Evolutionary conservation across 2,888 invertebrate species (phyloP).

Genomic region (Phorcus lineatus): DNA sequence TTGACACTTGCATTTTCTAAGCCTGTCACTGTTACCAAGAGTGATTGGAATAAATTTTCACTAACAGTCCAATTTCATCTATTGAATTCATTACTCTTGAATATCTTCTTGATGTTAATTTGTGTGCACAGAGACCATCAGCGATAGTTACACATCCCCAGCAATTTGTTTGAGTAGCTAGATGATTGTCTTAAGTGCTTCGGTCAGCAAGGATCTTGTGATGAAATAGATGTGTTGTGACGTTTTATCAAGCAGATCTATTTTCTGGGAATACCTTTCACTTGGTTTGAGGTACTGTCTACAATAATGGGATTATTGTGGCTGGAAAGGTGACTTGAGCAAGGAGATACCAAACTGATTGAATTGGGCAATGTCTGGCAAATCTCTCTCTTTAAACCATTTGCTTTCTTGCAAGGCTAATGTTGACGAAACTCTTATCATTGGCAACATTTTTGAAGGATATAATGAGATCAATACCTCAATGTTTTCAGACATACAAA

Average conservation of each 20-base stretch:
- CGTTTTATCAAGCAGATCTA: not conserved
- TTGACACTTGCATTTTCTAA: not conserved
- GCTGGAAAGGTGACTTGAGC: too few relatives aligned
- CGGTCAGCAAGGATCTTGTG: not conserved
- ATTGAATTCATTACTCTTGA: not conserved
- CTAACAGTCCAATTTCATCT: not conserved
- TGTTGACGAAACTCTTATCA: too few relatives aligned
- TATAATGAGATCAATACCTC: too few relatives aligned
- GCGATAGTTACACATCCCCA: not conserved
- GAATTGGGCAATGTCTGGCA: too few relatives aligned
- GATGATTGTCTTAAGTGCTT: not conserved
- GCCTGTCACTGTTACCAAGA: not conserved
- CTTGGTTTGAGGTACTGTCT: too few relatives aligned
- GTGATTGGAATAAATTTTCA: conserved; percentile 3
- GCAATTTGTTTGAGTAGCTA: conserved; percentile 3
- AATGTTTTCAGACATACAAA: too few relatives aligned
- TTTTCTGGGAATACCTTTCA: too few relatives aligned
- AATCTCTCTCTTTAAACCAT: too few relatives aligned
- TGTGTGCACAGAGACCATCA: not conserved
- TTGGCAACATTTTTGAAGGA: too few relatives aligned
- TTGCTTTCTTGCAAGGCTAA: too few relatives aligned
- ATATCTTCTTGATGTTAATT: conserved; percentile 2
- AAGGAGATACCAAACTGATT: too few relatives aligned
- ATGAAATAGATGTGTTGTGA: not conserved
- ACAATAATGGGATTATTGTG: too few relatives aligned